These are phyloP conservation scores for Nettapus auritus DNA, from an alignment of 2,113 vertebrate species.

Conservation along the genomic window DNA sequence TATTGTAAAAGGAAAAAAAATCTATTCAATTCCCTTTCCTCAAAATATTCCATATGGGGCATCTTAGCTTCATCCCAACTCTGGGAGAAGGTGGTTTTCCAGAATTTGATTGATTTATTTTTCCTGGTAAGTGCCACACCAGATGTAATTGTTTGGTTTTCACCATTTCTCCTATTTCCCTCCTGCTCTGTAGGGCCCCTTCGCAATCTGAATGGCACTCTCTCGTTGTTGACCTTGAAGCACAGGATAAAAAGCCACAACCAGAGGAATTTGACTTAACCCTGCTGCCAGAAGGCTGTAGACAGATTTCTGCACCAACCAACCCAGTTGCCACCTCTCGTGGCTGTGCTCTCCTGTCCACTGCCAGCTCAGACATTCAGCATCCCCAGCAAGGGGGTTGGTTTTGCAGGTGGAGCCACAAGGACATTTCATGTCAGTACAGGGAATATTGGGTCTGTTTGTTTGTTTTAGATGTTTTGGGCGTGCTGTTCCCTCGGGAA, in stretches of 20 bases:
- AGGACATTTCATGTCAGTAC: not conserved
- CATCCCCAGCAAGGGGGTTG: not conserved
- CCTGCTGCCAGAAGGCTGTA: not conserved
- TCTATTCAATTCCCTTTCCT: rapidly evolving
- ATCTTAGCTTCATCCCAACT: not conserved
- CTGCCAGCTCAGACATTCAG: not conserved
- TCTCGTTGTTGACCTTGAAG: not conserved
- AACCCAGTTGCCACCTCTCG: not conserved
- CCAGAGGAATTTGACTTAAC: not conserved
- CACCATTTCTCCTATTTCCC: not conserved
- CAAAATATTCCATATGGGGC: not conserved
- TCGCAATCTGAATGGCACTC: not conserved
- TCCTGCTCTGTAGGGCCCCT: not conserved
- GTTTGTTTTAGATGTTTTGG: not conserved
- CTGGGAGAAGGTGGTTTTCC: not conserved
- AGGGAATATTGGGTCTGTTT: rapidly evolving
- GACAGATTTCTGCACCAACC: not conserved
- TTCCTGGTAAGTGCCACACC: rapidly evolving
- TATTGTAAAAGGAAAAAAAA: not conserved
- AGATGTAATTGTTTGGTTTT: not conserved
- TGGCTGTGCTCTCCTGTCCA: not conserved
- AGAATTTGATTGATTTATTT: not conserved
- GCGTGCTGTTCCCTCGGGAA: not conserved
- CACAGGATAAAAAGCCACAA: not conserved
- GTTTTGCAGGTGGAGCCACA: not conserved